phyloP scores from a whole-genome alignment of 1,140 invertebrate genomes.

The Papilio polyxenes region DNA sequence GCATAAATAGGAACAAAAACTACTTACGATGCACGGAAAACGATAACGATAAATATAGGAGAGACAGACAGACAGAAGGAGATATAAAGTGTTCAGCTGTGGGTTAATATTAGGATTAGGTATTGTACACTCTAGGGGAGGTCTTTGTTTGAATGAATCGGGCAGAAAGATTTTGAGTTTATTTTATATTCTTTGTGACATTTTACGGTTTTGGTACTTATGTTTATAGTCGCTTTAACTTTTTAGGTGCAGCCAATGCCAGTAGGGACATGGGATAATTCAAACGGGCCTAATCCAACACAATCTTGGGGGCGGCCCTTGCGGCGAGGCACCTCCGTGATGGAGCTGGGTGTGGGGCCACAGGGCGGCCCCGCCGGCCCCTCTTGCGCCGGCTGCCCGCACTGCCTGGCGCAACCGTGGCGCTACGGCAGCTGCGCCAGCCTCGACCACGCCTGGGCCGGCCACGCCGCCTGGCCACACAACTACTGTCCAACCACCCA shows the following conservation, averaged over 20 bases:
- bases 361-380: conserved; percentile 69
- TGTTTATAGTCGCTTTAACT: neutral
- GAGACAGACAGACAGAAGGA: neutral
- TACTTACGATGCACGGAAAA: neutral
- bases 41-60: neutral
- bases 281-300: conserved; percentile 44
- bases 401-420: conserved; percentile 72
- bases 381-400: conserved; percentile 80
- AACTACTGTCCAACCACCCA: conserved; percentile 75
- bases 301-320: conserved; percentile 65
- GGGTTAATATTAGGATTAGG: neutral
- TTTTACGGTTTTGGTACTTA: neutral
- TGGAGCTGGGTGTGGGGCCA: conserved; percentile 74
- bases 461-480: conserved; percentile 70
- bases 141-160: neutral
- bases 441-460: conserved; percentile 81
- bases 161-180: too few relatives aligned
- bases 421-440: conserved; percentile 85
- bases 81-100: neutral
- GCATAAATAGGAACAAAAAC: neutral
- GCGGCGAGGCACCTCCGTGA: conserved; percentile 67
- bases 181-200: neutral
- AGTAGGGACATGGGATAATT: conserved; percentile 57
- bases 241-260: conserved; percentile 43
- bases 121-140: neutral